Evolutionary conservation across 2,888 invertebrate species (phyloP).

Genomic region (Cataglyphis rosenhaueri): DNA sequence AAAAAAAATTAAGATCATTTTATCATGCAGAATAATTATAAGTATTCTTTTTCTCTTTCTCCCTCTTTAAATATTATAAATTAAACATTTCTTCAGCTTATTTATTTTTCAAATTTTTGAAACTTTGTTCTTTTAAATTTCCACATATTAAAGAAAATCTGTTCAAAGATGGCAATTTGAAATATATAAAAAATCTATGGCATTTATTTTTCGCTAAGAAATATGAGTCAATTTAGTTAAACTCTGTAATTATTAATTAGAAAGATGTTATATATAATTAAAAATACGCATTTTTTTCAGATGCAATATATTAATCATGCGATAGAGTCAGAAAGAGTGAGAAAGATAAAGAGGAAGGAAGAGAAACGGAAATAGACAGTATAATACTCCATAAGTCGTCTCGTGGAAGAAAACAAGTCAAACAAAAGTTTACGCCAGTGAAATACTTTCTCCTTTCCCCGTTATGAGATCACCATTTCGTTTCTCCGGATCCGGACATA

Average conservation of each 20-base stretch:
- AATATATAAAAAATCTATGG: neutral
- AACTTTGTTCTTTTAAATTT: neutral
- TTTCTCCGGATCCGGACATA: slow-evolving; percentile 47
- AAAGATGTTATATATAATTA: slow-evolving; percentile 52
- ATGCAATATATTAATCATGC: slow-evolving; percentile 52
- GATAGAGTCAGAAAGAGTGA: neutral
- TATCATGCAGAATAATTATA: neutral
- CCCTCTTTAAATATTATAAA: neutral
- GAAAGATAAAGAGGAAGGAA: neutral
- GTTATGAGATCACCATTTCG: slow-evolving; percentile 83
- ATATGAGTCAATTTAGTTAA: neutral
- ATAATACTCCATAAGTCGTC: slow-evolving; percentile 79
- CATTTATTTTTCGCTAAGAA: neutral
- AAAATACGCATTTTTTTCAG: slow-evolving; percentile 63
- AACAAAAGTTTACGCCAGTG: slow-evolving; percentile 70
- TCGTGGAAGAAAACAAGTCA: slow-evolving; percentile 74
- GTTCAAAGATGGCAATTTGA: neutral
- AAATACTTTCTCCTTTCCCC: slow-evolving; percentile 85
- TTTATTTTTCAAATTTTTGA: neutral
- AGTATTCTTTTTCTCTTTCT: neutral
- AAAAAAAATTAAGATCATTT: neutral
- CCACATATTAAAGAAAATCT: neutral
- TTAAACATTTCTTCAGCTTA: neutral
- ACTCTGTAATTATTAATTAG: neutral
- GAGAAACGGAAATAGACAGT: neutral